Conservation (phyloP, 2,888 invertebrate genomes). For the Xestia c-nigrum region DNA sequence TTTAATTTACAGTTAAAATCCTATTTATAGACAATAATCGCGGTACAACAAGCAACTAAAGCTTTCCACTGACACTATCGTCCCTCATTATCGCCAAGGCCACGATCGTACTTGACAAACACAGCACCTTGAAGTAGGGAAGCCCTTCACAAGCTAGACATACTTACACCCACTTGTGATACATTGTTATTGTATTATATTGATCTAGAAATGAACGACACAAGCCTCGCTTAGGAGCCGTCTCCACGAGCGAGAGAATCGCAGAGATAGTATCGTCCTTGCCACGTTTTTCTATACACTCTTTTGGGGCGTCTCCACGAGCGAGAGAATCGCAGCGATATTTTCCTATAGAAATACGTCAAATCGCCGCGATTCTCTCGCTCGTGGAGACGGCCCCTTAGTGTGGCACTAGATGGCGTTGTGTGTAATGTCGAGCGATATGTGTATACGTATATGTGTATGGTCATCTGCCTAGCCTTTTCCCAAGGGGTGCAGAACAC, state of each 20-base stretch:
- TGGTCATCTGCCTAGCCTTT: neutral
- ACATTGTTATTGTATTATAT: neutral
- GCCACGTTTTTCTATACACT: too few relatives aligned
- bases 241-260: too few relatives aligned
- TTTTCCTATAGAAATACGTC: too few relatives aligned
- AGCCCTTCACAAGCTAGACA: constrained; percentile 27
- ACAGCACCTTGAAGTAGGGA: constrained; percentile 40
- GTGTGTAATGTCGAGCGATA: too few relatives aligned
- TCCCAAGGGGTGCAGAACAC: neutral
- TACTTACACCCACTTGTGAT: constrained; percentile 4
- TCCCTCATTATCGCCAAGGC: constrained; percentile 14
- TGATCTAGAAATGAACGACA: constrained; percentile 15
- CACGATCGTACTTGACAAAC: constrained; percentile 30
- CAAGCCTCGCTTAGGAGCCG: too few relatives aligned
- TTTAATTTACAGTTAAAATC: neutral
- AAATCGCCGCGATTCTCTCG: too few relatives aligned
- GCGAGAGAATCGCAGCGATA: too few relatives aligned
- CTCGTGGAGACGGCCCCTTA: too few relatives aligned
- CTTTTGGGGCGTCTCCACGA: too few relatives aligned
- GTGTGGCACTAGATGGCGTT: too few relatives aligned
- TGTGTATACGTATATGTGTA: too few relatives aligned
- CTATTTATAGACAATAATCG: neutral
- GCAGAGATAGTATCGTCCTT: too few relatives aligned
- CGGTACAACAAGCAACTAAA: neutral
- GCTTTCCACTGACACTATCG: neutral